These are phyloP conservation scores for Pilophorus perplexus DNA, from an alignment of 2,888 invertebrate genomes.

Conservation along the genomic window DNA sequence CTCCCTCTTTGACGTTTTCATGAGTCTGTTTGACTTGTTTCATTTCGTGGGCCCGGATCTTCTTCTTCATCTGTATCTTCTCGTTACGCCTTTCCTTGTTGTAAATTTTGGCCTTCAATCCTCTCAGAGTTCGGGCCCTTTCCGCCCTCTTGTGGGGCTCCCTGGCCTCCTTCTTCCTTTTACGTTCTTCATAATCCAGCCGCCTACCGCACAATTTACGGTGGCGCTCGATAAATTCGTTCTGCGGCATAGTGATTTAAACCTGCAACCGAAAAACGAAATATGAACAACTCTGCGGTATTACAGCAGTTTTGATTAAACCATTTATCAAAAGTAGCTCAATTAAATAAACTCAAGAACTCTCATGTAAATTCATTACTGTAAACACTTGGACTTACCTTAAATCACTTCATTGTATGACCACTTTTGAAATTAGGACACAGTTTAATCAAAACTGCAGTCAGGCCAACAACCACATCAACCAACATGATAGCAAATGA, in stretches of 20 bases:
- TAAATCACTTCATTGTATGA: background rate
- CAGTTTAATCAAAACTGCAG: slow-evolving; percentile 40
- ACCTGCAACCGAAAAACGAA: slow-evolving; percentile 18
- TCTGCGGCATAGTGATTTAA: slow-evolving; percentile 84
- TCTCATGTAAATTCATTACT: no score
- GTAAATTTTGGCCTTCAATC: slow-evolving; percentile 95
- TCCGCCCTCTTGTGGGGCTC: slow-evolving; percentile 87
- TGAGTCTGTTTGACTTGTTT: slow-evolving; percentile 78
- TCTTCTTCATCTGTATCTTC: slow-evolving; percentile 99
- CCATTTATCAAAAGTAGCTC: slow-evolving; percentile 24
- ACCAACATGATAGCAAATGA: no score
- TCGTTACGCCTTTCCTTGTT: slow-evolving; percentile 96
- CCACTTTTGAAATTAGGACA: slow-evolving; percentile 27
- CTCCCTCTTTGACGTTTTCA: slow-evolving; percentile 82
- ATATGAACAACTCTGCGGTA: background rate
- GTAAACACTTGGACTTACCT: slow-evolving; percentile 26
- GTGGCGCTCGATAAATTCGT: slow-evolving; percentile 98
- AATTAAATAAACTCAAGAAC: no score
- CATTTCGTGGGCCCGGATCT: slow-evolving; percentile 95
- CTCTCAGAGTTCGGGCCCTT: slow-evolving; percentile 86
- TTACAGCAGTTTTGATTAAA: slow-evolving; percentile 40
- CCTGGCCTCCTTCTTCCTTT: slow-evolving; percentile 92
- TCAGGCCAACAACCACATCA: background rate
- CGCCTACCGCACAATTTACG: slow-evolving; percentile 93
- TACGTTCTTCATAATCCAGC: slow-evolving; percentile 95